Conservation (phyloP, 92 coral and sea anemone genomes). For the Phymanthus crucifer region DNA sequence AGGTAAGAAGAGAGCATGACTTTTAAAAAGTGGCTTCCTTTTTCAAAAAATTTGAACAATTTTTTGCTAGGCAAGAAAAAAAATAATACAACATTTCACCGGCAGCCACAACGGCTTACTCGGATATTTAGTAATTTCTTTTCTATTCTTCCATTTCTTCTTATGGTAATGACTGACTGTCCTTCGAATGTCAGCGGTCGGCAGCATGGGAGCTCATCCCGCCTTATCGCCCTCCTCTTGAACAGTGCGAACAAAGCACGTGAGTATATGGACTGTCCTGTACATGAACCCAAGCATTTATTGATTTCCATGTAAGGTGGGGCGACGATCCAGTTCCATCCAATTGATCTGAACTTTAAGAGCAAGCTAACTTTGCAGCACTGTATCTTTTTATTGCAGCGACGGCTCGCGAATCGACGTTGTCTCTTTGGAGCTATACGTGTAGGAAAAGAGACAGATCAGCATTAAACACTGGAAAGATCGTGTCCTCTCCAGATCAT, state of each 20-base stretch:
- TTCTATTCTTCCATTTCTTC: neutral
- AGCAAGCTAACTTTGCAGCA: neutral
- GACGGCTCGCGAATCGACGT: neutral
- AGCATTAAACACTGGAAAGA: too few species aligned
- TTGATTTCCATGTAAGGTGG: neutral
- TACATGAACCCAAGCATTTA: neutral
- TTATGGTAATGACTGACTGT: neutral
- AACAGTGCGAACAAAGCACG: neutral
- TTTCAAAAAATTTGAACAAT: too few species aligned
- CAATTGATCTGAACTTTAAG: neutral
- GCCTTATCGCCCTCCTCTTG: neutral
- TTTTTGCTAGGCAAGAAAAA: too few species aligned
- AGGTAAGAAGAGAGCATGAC: too few species aligned
- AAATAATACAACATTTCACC: neutral
- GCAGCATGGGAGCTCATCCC: conserved; percentile 12
- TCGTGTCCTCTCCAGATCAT: too few species aligned
- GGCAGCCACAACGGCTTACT: conserved; percentile 17
- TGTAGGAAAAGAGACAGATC: too few species aligned
- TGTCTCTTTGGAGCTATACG: neutral
- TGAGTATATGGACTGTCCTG: neutral
- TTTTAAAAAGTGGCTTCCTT: too few species aligned
- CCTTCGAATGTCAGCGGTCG: neutral
- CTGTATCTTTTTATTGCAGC: neutral
- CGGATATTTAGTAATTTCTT: neutral
- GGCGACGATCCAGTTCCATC: neutral